Conservation (phyloP, 2,797 vertebrate species). For the Mormyrus proboscirostris region DNA sequence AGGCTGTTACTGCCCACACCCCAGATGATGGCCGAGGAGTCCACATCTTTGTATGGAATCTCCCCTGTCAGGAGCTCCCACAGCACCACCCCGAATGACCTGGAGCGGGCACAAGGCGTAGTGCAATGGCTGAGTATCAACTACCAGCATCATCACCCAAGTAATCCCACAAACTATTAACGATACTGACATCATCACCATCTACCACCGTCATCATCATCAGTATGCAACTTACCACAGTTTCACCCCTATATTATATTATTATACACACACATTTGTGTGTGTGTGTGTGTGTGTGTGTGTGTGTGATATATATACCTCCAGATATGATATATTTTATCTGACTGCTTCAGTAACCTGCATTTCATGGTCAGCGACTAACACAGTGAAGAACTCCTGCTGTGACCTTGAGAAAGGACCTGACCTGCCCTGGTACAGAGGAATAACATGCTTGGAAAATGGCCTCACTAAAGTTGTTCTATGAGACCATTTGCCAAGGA, state of each 20-base stretch:
- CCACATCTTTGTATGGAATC: conserved; percentile 97
- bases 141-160: not conserved
- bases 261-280: not conserved
- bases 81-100: conserved; percentile 97
- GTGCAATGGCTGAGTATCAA: not conserved
- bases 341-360: not conserved
- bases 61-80: conserved; percentile 97
- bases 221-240: not conserved
- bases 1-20: conserved; percentile 97
- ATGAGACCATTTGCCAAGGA: not conserved
- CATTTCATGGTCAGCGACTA: not conserved
- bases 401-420: not conserved
- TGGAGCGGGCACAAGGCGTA: conserved; percentile 35
- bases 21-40: conserved; percentile 98
- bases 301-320: too few relatives aligned
- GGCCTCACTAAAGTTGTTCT: not conserved
- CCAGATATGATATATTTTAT: not conserved
- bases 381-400: not conserved
- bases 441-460: not conserved
- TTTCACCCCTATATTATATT: not conserved
- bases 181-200: not conserved
- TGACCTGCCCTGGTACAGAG: not conserved
- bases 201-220: not conserved
- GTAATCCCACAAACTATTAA: not conserved
- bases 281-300: not conserved